Evolutionary conservation across 2,888 invertebrate species (phyloP).

Genomic region (Cantharis lateralis): DNA sequence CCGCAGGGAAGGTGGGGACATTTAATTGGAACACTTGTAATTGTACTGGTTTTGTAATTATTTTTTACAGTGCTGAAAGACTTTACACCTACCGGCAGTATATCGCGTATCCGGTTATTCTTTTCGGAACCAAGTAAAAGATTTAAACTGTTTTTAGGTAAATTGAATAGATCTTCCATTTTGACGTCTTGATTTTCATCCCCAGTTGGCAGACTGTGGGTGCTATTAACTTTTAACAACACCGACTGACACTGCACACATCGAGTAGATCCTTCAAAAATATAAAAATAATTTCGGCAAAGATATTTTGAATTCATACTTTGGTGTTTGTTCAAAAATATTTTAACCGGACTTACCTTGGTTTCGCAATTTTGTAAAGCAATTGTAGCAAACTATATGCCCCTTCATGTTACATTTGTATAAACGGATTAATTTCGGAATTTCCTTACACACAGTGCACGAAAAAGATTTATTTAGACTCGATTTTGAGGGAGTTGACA

Average conservation of each 20-base stretch:
- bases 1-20: slow-evolving; percentile 17
- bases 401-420: slow-evolving; percentile 16
- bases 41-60: not conserved
- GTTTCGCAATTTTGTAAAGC: slow-evolving; percentile 9
- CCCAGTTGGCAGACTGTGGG: not conserved
- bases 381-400: slow-evolving; percentile 13
- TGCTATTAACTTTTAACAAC: not conserved
- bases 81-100: not conserved
- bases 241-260: slow-evolving; percentile 14
- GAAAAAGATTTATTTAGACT: not conserved
- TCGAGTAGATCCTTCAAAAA: slow-evolving; percentile 1
- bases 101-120: not conserved
- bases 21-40: slow-evolving; percentile 4
- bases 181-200: not conserved
- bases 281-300: not conserved
- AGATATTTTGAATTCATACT: no score
- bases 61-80: not conserved
- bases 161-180: slow-evolving; percentile 12
- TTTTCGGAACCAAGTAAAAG: not conserved
- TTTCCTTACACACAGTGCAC: slow-evolving; percentile 12
- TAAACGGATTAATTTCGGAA: not conserved
- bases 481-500: not conserved
- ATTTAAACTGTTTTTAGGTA: slow-evolving; percentile 12
- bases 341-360: not conserved
- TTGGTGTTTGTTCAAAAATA: not conserved